These are phyloP conservation scores for Falco concolor DNA, from an alignment of 2,797 vertebrate genomes.

Conservation along the genomic window DNA sequence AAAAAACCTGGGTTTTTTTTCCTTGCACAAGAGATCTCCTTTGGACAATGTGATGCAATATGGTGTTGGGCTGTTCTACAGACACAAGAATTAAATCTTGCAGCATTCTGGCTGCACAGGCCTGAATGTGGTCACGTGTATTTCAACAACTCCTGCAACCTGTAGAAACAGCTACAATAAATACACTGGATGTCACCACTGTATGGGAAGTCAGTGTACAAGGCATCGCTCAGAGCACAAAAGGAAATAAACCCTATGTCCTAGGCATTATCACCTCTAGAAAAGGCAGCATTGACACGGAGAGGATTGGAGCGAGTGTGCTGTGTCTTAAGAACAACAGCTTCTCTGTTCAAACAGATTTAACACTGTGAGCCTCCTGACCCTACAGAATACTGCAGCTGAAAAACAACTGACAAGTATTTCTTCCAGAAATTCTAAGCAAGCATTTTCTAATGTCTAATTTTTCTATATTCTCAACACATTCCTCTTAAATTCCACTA, in stretches of 20 bases:
- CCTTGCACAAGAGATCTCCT: rapidly evolving
- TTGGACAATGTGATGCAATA: not conserved
- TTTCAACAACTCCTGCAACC: not conserved
- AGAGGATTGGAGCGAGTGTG: not conserved
- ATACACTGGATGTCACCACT: not conserved
- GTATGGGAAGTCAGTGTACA: rapidly evolving
- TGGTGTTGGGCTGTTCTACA: not conserved
- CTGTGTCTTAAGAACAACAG: not conserved
- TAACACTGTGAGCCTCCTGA: not conserved
- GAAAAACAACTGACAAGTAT: not conserved
- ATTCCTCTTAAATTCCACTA: not conserved
- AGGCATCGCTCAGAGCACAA: not conserved
- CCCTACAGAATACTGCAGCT: not conserved
- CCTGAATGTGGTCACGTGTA: rapidly evolving
- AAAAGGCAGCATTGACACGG: not conserved
- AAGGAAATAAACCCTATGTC: not conserved
- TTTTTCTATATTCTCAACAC: not conserved
- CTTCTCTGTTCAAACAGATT: not conserved
- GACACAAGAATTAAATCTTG: not conserved
- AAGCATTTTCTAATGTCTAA: not conserved
- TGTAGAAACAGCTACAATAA: not conserved
- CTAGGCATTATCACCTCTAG: not conserved
- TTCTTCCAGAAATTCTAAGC: not conserved
- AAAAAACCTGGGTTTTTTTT: not conserved
- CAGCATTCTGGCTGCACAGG: not conserved